Evolutionary conservation across 2,888 invertebrate genomes (phyloP).

Genomic region (Mystacides longicornis): DNA sequence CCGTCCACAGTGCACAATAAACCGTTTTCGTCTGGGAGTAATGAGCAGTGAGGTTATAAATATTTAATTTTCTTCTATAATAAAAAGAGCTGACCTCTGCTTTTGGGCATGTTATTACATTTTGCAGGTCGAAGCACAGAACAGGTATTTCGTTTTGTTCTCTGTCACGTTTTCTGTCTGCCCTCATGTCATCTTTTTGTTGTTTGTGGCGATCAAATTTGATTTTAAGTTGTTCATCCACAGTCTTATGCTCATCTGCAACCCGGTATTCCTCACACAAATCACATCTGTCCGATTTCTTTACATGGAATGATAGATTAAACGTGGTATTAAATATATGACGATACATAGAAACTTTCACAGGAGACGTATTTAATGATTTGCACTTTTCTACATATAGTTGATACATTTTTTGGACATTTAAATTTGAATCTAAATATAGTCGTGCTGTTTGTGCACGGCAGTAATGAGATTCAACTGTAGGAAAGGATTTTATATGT

Average conservation of each 20-base stretch:
- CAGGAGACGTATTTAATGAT: neutral
- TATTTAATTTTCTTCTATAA: slow-evolving; percentile 4
- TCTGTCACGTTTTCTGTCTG: slow-evolving; percentile 3
- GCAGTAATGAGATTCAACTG: slow-evolving; percentile 2
- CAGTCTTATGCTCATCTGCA: neutral
- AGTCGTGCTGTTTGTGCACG: slow-evolving; percentile 2
- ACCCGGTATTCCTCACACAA: slow-evolving; percentile 3
- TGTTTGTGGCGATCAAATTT: slow-evolving; percentile 1
- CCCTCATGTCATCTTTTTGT: slow-evolving; percentile 4
- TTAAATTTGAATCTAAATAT: neutral
- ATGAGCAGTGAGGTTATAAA: neutral
- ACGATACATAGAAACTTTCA: slow-evolving; percentile 3
- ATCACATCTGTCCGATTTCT: slow-evolving; percentile 6
- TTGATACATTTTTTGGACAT: slow-evolving; percentile 1
- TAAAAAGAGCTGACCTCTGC: slow-evolving; percentile 4
- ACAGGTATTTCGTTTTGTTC: neutral
- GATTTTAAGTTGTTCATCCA: neutral
- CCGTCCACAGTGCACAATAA: neutral
- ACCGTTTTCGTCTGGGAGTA: neutral
- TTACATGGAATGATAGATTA: slow-evolving; percentile 4
- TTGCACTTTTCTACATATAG: neutral
- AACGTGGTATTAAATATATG: slow-evolving; percentile 3
- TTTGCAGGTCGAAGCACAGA: slow-evolving; percentile 6
- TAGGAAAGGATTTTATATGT: slow-evolving; percentile 3
- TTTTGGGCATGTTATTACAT: neutral